These are phyloP conservation scores for Hylaeus volcanicus DNA, from an alignment of 1,140 invertebrate species.

Conservation along the genomic window DNA sequence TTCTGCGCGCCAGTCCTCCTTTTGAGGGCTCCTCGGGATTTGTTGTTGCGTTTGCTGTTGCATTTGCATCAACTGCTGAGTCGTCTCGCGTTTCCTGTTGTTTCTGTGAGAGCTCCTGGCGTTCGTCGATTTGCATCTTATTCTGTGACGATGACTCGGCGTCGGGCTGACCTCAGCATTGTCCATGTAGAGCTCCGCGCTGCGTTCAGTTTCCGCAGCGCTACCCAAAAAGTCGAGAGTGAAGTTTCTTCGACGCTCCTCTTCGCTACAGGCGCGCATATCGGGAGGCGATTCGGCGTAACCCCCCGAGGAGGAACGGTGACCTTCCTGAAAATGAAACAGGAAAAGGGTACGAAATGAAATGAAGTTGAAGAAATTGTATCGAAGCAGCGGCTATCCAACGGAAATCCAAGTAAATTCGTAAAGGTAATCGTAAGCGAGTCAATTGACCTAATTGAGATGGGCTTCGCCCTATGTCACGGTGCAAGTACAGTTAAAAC, in stretches of 20 bases:
- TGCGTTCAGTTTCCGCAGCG: conserved; percentile 78
- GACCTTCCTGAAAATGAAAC: conserved; percentile 76
- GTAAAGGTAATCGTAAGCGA: too few species aligned
- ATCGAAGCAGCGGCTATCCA: too few species aligned
- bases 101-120: conserved; percentile 72
- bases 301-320: conserved; percentile 89
- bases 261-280: conserved; percentile 83
- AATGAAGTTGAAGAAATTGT: too few species aligned
- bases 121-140: conserved; percentile 73
- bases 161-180: conserved; percentile 81
- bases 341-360: too few species aligned
- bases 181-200: conserved; percentile 70
- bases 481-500: not conserved
- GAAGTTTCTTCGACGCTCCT: conserved; percentile 85
- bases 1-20: conserved; percentile 76
- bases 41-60: conserved; percentile 60
- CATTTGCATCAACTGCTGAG: conserved; percentile 71
- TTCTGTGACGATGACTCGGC: conserved; percentile 79
- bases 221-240: conserved; percentile 85
- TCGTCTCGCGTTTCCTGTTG: conserved; percentile 82
- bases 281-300: conserved; percentile 90
- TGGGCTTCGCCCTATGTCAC: too few species aligned
- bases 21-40: conserved; percentile 73
- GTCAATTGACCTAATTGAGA: not conserved
- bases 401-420: too few species aligned